Base-by-base conservation (phyloP, 2,797 vertebrate genomes). In the Tokudaia tokunoshimensis region DNA sequence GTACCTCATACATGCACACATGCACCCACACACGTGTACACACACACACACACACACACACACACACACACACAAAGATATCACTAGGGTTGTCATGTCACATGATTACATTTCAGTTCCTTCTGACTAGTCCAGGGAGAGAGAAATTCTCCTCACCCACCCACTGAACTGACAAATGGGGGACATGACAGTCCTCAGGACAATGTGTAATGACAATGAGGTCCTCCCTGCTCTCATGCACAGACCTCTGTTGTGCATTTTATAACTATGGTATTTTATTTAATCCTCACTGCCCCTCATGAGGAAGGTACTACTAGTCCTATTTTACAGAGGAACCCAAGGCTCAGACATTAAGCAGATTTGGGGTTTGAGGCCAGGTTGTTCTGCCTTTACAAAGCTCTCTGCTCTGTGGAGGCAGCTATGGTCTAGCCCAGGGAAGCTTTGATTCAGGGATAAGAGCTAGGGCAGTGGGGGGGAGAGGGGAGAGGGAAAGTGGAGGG, bases 121-220 rank as follows among this genome's bases (percentile, higher is more conserved):
- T 44, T 20, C 47, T 14, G 19, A 75, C 52, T 70, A 29, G 17
- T 52, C 59, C 5, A 15, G 22, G 12, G 19, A 37, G 67, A 76
- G 72, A 70, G 63, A 76, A 3, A 24, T 19, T 61, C 41, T 34
- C 4, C 86, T 26, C 15, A 8, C 19, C 52, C 34, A 4, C 19
- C 59, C n/a, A 0, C 31, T 1, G 75, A 79, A 61, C 89, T 75
- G 94, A 63, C 57, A 50, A 22, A 44, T 2, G 15, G 5, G 65
- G 41, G n/a, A 1, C 1, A 0, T 9, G 15, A 19, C 57, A n/a
- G 89, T 41, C 70, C 87, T 55, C 6, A 0, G n/a, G 37, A 52
- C 6, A 2, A 24, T 31, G 37, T 3, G 0, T 4, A 4, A 13
- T 0, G 0, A 13, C 6, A 0, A 37, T 22, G 0, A 8, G 20